These are phyloP conservation scores for Actias luna DNA, from an alignment of 2,888 invertebrate genomes.

Conservation along the genomic window DNA sequence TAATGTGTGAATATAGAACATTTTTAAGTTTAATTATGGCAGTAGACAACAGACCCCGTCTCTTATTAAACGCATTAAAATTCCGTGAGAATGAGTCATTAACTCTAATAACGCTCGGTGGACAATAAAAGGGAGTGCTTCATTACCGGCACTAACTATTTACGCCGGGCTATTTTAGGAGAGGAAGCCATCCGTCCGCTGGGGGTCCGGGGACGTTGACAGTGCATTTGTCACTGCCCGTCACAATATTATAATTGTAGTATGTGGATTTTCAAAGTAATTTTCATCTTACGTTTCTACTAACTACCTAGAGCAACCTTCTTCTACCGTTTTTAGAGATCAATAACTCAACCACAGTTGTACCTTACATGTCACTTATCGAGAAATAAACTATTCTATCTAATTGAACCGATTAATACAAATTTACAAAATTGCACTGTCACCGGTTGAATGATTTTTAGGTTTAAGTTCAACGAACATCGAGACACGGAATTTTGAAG, in stretches of 20 bases:
- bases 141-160: slow-evolving; percentile 44
- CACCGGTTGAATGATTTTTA: no score
- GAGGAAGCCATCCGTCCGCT: slow-evolving; percentile 57
- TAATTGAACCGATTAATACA: no score
- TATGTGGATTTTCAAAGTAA: neutral
- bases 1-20: no score
- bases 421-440: no score
- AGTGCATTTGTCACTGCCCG: slow-evolving; percentile 9
- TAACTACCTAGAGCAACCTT: no score
- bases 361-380: no score
- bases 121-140: slow-evolving; percentile 20
- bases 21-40: neutral
- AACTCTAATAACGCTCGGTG: slow-evolving; percentile 33
- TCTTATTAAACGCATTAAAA: neutral
- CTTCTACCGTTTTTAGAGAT: no score
- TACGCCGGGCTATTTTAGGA: slow-evolving; percentile 46
- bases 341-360: no score
- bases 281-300: neutral
- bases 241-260: neutral
- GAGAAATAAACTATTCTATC: no score
- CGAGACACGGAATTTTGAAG: no score
- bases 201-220: slow-evolving; percentile 53
- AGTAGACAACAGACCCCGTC: neutral
- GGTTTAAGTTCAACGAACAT: no score
- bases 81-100: slow-evolving; percentile 5